phyloP scores from a whole-genome alignment of 2,113 vertebrate species.

The Trogon melanurus region DNA sequence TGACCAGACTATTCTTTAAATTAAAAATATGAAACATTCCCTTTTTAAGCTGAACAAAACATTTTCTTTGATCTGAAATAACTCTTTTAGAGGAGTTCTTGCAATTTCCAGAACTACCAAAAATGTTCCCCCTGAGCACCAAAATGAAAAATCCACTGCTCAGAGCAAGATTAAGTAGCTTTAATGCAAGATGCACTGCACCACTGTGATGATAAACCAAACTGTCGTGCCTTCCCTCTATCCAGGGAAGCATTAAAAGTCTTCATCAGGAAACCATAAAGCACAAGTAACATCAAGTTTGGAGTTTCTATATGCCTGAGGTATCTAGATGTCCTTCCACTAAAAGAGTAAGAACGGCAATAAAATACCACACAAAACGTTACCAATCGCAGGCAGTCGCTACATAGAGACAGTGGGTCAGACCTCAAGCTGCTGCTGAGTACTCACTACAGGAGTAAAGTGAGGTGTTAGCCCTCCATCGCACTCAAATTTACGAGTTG shows the following conservation, averaged over 20 bases:
- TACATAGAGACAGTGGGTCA: not conserved
- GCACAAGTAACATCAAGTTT: not conserved
- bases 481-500: not conserved
- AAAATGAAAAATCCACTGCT: not conserved
- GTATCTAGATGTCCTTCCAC: not conserved
- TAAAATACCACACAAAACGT: not conserved
- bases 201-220: not conserved
- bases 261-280: not conserved
- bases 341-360: not conserved
- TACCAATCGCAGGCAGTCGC: not conserved
- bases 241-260: not conserved
- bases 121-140: not conserved
- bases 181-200: not conserved
- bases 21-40: not conserved
- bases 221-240: not conserved
- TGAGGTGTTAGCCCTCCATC: not conserved
- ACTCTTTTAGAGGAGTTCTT: not conserved
- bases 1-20: not conserved
- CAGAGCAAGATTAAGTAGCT: not conserved
- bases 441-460: not conserved
- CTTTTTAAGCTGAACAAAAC: not conserved
- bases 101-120: not conserved
- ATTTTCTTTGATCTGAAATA: not conserved
- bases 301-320: not conserved
- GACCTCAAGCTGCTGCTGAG: not conserved